A percentile compares a stretch with the other conserved stretches of the same genome.
phyloP scores from a whole-genome alignment of 2,113 vertebrate genomes.

The Burhinus oedicnemus region DNA sequence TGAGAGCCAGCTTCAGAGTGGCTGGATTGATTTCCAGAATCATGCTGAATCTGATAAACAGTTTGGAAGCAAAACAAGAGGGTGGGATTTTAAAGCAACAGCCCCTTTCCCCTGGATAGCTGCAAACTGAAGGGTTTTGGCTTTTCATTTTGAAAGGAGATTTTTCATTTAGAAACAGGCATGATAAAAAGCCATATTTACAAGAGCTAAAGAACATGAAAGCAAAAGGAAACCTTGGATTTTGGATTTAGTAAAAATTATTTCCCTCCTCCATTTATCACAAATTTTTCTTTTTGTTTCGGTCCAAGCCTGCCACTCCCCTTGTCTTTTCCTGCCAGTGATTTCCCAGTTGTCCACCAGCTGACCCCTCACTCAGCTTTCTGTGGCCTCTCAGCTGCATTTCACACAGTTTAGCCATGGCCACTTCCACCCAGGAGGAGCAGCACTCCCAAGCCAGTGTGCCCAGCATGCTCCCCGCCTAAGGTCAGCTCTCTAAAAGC shows the following conservation, averaged over 20 bases:
- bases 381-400: rapidly evolving
- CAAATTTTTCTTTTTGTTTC: not conserved
- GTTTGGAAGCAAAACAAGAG: not conserved
- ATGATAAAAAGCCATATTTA: not conserved
- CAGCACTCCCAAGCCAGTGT: not conserved
- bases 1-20: not conserved
- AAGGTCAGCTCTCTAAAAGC: not conserved
- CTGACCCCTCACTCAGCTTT: not conserved
- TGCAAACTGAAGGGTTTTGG: not conserved
- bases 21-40: not conserved
- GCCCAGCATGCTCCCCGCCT: not conserved
- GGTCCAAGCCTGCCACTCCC: not conserved
- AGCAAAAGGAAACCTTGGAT: not conserved
- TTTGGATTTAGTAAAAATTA: not conserved
- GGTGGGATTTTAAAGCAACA: not conserved
- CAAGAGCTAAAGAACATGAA: not conserved
- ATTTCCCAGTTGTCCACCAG: not conserved
- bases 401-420: not conserved
- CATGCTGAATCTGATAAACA: not conserved
- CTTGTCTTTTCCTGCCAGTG: not conserved
- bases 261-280: not conserved
- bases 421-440: not conserved
- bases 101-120: not conserved
- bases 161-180: not conserved
- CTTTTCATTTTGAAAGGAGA: constrained; percentile 7